phyloP scores from a whole-genome alignment of 2,888 invertebrate species.

The Germaria angustata region DNA sequence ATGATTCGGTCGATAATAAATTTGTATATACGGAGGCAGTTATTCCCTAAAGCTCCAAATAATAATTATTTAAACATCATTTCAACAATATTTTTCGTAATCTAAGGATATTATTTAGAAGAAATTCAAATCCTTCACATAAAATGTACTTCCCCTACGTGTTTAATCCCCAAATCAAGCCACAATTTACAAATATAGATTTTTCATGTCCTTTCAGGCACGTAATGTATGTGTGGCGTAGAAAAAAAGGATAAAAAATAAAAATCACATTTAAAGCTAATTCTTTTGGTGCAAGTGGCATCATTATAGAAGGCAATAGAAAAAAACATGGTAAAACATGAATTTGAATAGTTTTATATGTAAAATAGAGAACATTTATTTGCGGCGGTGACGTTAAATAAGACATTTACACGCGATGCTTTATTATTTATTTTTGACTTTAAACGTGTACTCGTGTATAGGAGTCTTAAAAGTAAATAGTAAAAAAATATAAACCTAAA shows the following conservation, averaged over 20 bases:
- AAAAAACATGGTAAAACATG: conserved; percentile 41
- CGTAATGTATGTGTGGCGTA: conserved; percentile 15
- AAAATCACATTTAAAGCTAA: conserved; percentile 16
- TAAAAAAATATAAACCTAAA: conserved; percentile 47
- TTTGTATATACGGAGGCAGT: too few species aligned
- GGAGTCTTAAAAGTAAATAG: conserved; percentile 35
- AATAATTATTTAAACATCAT: too few species aligned
- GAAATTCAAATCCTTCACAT: too few species aligned
- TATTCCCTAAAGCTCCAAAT: too few species aligned
- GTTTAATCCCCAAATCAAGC: conserved; percentile 8
- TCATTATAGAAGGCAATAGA: conserved; percentile 4
- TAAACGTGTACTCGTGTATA: conserved; percentile 35
- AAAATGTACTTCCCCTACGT: not conserved
- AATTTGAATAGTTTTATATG: conserved; percentile 35
- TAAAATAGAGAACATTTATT: not conserved
- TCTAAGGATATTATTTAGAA: too few species aligned
- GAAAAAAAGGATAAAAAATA: not conserved
- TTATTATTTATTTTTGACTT: conserved; percentile 20
- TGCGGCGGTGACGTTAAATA: conserved; percentile 39
- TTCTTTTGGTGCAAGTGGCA: conserved; percentile 30
- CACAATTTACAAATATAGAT: not conserved
- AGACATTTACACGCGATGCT: conserved; percentile 65
- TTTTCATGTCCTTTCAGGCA: not conserved
- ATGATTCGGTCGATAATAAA: too few species aligned
- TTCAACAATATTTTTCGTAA: too few species aligned